Percentiles rank a stretch among this genome's conserved stretches.
Conservation (phyloP, 2,113 vertebrate genomes). For the Ancistrus triradiatus region DNA sequence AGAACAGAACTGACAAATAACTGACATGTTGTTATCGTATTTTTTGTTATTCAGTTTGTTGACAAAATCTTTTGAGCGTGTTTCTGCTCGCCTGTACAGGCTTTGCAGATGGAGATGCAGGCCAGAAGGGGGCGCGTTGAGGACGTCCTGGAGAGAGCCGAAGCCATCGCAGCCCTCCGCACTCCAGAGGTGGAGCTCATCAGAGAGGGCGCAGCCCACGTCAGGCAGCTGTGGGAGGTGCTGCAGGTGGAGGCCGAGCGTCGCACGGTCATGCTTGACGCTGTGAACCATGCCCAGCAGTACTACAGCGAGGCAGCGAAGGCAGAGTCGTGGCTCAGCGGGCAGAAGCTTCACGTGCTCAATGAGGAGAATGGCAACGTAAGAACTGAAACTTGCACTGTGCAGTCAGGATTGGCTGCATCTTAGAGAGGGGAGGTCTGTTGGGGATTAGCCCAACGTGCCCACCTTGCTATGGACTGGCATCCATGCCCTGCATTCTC, state of each 20-base stretch:
- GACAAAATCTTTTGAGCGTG: no score
- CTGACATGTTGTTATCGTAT: no score
- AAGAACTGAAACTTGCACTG: conserved; percentile 33
- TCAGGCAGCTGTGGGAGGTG: conserved; percentile 80
- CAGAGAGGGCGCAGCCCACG: conserved; percentile 70
- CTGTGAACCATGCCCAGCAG: conserved; percentile 79
- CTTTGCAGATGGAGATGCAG: conserved; percentile 84
- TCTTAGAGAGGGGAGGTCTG: no score
- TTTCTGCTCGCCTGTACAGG: conserved; percentile 57
- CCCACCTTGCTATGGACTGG: no score
- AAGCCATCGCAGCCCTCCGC: conserved; percentile 70
- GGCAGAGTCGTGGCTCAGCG: conserved; percentile 88
- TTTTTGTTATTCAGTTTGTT: no score
- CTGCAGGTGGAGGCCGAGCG: conserved; percentile 76
- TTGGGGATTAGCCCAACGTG: no score
- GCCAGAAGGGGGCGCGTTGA: conserved; percentile 79
- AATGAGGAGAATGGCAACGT: conserved; percentile 88
- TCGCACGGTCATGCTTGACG: conserved; percentile 73
- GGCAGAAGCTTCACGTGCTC: conserved; percentile 87
- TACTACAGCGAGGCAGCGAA: conserved; percentile 83
- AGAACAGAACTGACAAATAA: no score
- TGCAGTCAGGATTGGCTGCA: no score
- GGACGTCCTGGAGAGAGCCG: conserved; percentile 69
- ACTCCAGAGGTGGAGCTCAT: conserved; percentile 76
- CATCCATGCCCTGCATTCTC: no score